Evolutionary conservation across 2,797 vertebrate genomes (phyloP), one percentile per base, ranked within the genome.

Genomic region (Nyctalus aviator): DNA sequence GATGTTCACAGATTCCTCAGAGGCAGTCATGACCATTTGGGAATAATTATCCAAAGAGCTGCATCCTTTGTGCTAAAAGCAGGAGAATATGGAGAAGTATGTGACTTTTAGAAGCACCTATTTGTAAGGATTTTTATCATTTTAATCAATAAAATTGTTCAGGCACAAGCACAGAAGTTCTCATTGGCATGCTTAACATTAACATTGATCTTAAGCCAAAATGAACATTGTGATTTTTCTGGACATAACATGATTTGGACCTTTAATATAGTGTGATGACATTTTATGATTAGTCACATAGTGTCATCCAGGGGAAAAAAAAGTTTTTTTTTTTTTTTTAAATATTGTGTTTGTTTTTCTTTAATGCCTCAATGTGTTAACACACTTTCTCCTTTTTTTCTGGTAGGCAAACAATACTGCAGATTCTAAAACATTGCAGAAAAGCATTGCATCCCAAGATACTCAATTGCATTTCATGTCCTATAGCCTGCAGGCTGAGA

Each of bases 381-480:
- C 10, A 41, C 57, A 85, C 86, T 46, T 84, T 81, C 57, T 94
- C 41, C 77, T 79, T 92, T 32, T 94, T 69, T 9, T 0, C 17
- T 68, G 90, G 44, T 20, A 37, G 93, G 62, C 84, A 83, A 94
- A 94, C 91, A 94, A 94, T 88, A 72, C 90, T 95, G 86, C 85
- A 96, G 90, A 96, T 79, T 89, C 46, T 68, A 95, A 84, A 89
- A 95, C 82, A 92, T 93, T 92, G 90, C 86, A 96, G 94, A 87
- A 96, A 93, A 68, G 17, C 77, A 78, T 76, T 95, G 84, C 27
- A 96, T 90, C 88, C 66, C 88, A 96, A 44, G 0, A 94, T 95
- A 64, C 46, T 96, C 90, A 25, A 6, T 82, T 85, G 71, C 44
- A 69, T 96, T 97, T 95, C 4, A 10, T 96, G 59, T 96, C 77